A percentile compares a stretch with the other conserved stretches of the same genome.
Conservation (phyloP, 2,888 invertebrate genomes). For the Celastrina argiolus region DNA sequence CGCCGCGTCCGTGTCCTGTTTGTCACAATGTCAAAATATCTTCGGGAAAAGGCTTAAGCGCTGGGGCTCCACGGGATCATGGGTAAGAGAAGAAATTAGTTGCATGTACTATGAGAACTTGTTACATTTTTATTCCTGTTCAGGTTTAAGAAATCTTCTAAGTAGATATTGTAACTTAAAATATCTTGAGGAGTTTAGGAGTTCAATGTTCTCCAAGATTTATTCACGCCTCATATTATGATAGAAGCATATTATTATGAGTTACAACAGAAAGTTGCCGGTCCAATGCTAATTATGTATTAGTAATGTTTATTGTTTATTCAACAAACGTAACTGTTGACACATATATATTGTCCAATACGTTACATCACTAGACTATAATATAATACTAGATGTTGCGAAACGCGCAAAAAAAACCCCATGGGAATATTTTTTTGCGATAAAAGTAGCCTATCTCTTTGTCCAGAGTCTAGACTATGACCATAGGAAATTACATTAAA, state of each 20-base stretch:
- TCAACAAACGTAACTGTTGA: slow-evolving; percentile 17
- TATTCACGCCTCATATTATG: slow-evolving; percentile 1
- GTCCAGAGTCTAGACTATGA: no score
- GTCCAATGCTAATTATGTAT: slow-evolving; percentile 13
- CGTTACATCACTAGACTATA: slow-evolving; percentile 12
- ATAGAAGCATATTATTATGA: not conserved
- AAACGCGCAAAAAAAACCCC: no score
- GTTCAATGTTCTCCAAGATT: not conserved
- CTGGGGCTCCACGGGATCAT: slow-evolving; percentile 86
- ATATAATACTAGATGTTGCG: no score
- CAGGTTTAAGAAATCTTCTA: no score
- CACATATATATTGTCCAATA: slow-evolving; percentile 12
- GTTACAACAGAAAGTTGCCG: slow-evolving; percentile 15
- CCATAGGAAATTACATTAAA: no score
- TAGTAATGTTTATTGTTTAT: slow-evolving; percentile 19
- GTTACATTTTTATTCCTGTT: no score
- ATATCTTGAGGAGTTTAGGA: not conserved
- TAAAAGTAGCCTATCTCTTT: no score
- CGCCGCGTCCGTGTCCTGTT: slow-evolving; percentile 71
- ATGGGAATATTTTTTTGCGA: no score
- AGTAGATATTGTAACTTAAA: not conserved
- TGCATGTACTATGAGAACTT: no score
- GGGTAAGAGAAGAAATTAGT: slow-evolving; percentile 73
- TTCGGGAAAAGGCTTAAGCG: slow-evolving; percentile 82
- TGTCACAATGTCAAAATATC: slow-evolving; percentile 80